phyloP scores from a whole-genome alignment of 2,113 vertebrate species.

The Pteropus alecto region DNA sequence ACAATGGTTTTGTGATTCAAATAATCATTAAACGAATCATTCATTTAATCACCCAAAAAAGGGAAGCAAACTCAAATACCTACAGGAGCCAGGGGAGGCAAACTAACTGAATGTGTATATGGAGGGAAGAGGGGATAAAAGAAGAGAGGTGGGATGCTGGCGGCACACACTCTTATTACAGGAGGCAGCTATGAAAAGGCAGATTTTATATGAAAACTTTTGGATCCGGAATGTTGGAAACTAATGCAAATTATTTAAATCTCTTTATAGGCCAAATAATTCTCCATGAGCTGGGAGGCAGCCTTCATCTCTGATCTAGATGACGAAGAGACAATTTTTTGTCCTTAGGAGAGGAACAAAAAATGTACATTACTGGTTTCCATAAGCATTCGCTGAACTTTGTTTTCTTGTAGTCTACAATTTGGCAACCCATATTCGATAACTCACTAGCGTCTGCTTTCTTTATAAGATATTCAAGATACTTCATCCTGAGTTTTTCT shows the following conservation, averaged over 20 bases:
- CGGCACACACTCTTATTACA: not conserved
- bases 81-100: not conserved
- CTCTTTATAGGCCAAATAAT: not conserved
- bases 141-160: not conserved
- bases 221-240: not conserved
- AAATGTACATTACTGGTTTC: not conserved
- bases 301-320: not conserved
- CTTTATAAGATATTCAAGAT: not conserved
- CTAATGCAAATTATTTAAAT: not conserved
- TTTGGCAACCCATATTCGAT: not conserved
- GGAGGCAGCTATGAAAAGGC: not conserved
- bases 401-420: not conserved
- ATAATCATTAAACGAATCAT: slow-evolving; percentile 2
- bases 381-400: not conserved
- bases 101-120: not conserved
- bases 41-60: not conserved
- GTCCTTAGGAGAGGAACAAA: not conserved
- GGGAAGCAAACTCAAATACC: not conserved
- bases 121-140: not conserved
- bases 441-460: not conserved
- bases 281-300: not conserved
- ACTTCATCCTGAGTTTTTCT: not conserved
- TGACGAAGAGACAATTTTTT: not conserved
- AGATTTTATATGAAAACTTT: not conserved
- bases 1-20: not conserved